Percentiles rank a stretch among this genome's conserved stretches.
phyloP scores from a whole-genome alignment of 2,888 invertebrate species.

The Alcis repandata region DNA sequence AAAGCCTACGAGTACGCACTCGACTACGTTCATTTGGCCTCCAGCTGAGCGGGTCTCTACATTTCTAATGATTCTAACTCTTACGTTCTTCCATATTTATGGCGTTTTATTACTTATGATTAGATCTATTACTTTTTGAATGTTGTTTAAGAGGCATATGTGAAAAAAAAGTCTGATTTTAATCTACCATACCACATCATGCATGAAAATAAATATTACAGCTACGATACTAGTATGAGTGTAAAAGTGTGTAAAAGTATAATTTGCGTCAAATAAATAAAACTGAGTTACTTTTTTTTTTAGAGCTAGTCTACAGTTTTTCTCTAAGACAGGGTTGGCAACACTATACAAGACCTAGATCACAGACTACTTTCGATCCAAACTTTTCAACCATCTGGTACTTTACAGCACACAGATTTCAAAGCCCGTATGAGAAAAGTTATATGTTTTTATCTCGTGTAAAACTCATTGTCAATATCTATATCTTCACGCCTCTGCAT shows the following conservation, averaged over 20 bases:
- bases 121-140: background rate
- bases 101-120: background rate
- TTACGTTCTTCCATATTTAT: background rate
- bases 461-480: constrained; percentile 59
- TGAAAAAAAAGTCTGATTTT: too few species aligned
- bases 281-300: too few species aligned
- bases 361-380: background rate
- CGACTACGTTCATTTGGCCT: constrained; percentile 56
- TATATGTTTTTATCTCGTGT: constrained; percentile 58
- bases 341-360: constrained; percentile 2
- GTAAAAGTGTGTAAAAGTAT: too few species aligned
- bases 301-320: too few species aligned
- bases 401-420: constrained; percentile 31
- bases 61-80: background rate
- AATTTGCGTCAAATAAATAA: too few species aligned
- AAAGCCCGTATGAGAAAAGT: constrained; percentile 41
- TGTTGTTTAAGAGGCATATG: too few species aligned
- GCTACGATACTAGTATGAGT: too few species aligned
- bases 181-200: too few species aligned
- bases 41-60: constrained; percentile 19
- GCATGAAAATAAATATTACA: too few species aligned
- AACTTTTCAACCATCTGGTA: constrained; percentile 19
- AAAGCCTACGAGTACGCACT: constrained; percentile 63
- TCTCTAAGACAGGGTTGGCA: too few species aligned
- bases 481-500: constrained; percentile 53